Conservation (phyloP, 2,888 invertebrate species). For the Dynastes grantii region DNA sequence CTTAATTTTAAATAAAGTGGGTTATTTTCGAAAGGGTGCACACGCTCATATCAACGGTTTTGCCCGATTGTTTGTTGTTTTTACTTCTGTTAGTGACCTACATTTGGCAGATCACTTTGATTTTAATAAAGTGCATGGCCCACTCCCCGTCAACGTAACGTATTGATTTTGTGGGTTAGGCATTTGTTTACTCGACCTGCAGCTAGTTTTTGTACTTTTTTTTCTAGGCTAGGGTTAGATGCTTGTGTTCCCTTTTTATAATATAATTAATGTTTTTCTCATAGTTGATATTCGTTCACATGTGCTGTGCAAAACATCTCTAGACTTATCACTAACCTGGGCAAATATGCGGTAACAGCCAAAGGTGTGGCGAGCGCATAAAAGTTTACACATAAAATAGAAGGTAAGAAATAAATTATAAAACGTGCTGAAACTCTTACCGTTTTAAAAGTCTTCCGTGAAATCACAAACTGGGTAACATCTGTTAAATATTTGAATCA, state of each 20-base stretch:
- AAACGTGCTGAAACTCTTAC: no score
- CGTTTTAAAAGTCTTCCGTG: no score
- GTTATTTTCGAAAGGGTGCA: slow-evolving; percentile 3
- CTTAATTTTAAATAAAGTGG: neutral
- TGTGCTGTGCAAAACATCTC: no score
- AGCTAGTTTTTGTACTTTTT: neutral
- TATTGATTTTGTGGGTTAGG: slow-evolving; percentile 44
- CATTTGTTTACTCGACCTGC: slow-evolving; percentile 34
- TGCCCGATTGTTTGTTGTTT: slow-evolving; percentile 18
- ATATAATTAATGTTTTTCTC: neutral
- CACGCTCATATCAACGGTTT: neutral
- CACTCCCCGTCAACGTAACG: slow-evolving; percentile 12
- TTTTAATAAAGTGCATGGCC: slow-evolving; percentile 33
- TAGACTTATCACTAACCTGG: no score
- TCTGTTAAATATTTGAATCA: no score
- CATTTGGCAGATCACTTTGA: slow-evolving; percentile 34
- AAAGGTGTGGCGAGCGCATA: no score
- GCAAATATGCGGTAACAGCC: no score
- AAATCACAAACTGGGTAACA: no score
- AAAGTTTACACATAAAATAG: no score
- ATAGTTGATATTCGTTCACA: no score
- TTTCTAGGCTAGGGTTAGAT: neutral
- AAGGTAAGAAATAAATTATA: no score
- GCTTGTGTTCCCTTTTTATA: neutral
- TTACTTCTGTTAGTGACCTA: slow-evolving; percentile 35